These are phyloP conservation scores for Limnephilus rhombicus DNA, from an alignment of 2,888 invertebrate genomes.

Conservation along the genomic window DNA sequence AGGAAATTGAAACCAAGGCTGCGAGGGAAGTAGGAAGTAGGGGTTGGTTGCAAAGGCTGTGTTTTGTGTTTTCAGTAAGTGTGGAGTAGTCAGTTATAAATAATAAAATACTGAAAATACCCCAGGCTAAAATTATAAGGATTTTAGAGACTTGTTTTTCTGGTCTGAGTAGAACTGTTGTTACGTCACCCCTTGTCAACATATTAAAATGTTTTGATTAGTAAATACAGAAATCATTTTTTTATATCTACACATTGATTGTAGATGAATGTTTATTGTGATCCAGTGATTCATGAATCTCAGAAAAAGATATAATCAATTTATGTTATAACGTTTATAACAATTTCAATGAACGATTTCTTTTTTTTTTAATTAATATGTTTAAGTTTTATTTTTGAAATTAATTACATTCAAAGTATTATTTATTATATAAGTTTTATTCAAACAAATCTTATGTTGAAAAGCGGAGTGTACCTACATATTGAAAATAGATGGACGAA, in stretches of 20 bases:
- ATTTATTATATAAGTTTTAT: no score
- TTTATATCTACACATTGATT: not conserved
- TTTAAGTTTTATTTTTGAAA: no score
- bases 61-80: conserved; percentile 21
- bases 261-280: no score
- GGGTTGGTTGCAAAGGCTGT: conserved; percentile 29
- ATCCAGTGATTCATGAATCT: no score
- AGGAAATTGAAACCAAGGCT: conserved; percentile 42
- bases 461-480: no score
- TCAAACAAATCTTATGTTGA: no score
- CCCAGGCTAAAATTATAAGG: not conserved
- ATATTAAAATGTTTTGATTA: not conserved
- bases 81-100: conserved; percentile 9
- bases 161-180: not conserved
- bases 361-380: no score
- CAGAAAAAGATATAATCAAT: not conserved
- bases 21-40: conserved; percentile 24
- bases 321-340: not conserved
- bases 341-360: no score
- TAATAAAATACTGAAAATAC: not conserved
- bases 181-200: not conserved
- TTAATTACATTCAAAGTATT: no score
- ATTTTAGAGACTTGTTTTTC: not conserved
- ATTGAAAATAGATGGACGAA: no score
- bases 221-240: not conserved